A percentile compares a stretch with the other conserved stretches of the same genome.
Conservation (phyloP, 1,140 invertebrate species). For the Rhopalosiphum maidis region DNA sequence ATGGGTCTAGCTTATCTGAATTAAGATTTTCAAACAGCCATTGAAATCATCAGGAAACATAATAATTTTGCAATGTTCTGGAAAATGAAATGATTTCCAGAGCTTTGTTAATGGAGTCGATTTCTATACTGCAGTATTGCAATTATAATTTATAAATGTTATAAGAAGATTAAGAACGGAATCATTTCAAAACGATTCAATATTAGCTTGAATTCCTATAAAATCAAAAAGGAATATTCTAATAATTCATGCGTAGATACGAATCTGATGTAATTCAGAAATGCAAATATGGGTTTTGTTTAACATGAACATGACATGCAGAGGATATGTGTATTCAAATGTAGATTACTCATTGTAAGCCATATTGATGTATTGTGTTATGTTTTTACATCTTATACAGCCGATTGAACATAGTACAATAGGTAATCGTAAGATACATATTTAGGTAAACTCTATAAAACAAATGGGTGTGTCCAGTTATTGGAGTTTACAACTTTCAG, state of each 20-base stretch:
- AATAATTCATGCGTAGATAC: background rate
- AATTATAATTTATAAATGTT: background rate
- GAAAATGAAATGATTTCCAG: background rate
- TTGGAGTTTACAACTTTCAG: constrained; percentile 9
- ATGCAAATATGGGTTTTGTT: background rate
- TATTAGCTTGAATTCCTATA: background rate
- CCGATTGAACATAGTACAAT: background rate
- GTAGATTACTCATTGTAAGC: background rate
- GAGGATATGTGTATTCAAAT: background rate
- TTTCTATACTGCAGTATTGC: background rate
- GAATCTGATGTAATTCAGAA: background rate
- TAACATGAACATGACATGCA: background rate
- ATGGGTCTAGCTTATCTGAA: background rate
- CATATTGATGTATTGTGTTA: background rate
- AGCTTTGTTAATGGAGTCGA: background rate
- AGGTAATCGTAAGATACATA: constrained; percentile 11
- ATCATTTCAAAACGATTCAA: background rate
- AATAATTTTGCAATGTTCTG: background rate
- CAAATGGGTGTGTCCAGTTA: constrained; percentile 2
- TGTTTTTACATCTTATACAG: background rate
- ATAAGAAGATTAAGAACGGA: background rate
- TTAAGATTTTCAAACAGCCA: background rate
- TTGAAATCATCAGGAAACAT: background rate
- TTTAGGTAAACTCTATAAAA: background rate
- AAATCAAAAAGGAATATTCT: background rate